phyloP scores from a whole-genome alignment of 1,140 invertebrate species.

The Potamilus streckersoni region DNA sequence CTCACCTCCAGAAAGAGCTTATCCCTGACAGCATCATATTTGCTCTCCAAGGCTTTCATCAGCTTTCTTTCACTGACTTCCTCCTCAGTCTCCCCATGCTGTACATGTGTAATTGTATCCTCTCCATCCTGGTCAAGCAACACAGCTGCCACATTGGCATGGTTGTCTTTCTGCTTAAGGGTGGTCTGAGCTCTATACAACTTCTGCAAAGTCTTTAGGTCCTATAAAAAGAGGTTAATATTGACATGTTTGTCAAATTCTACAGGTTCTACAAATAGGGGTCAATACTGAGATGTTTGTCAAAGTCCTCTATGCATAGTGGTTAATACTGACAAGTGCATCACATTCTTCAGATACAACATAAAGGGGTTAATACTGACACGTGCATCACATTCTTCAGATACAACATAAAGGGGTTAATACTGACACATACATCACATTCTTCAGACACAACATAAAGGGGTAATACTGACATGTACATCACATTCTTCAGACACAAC shows the following conservation, averaged over 20 bases:
- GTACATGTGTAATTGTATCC: slow-evolving; percentile 5
- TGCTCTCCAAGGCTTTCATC: slow-evolving; percentile 55
- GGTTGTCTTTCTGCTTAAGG: slow-evolving; percentile 33
- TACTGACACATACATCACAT: no score
- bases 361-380: no score
- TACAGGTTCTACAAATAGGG: no score
- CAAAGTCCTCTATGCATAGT: no score
- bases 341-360: no score
- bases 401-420: no score
- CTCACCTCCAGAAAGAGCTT: slow-evolving; percentile 50
- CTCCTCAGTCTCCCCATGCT: slow-evolving; percentile 24
- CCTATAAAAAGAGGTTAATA: slow-evolving; percentile 23
- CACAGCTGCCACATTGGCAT: slow-evolving; percentile 56
- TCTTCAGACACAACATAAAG: no score
- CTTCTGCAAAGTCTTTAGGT: slow-evolving; percentile 37
- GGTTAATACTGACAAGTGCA: no score
- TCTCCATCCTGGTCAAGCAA: slow-evolving; percentile 36
- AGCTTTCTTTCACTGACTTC: slow-evolving; percentile 39
- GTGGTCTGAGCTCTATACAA: slow-evolving; percentile 33
- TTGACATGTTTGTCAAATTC: background rate
- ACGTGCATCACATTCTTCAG: no score
- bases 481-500: no score
- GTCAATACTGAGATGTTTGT: no score
- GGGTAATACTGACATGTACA: no score
- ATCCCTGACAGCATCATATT: slow-evolving; percentile 60